phyloP scores from a whole-genome alignment of 1,140 invertebrate species.

The Goniozus legneri region DNA sequence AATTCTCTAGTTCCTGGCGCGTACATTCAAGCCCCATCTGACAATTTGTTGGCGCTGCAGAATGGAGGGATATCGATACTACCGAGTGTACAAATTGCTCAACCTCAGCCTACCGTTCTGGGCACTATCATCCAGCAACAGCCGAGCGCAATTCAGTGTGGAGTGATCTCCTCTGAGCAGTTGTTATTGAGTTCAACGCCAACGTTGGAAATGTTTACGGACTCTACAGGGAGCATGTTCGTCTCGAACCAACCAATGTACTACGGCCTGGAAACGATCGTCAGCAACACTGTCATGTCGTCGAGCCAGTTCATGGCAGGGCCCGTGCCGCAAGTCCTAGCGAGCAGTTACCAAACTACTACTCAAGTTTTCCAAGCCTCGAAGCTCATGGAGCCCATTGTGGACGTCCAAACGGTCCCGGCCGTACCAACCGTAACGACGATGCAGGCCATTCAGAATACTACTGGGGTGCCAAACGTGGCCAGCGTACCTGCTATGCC shows the following conservation, averaged over 20 bases:
- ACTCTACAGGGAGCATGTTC: conserved; percentile 67
- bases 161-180: conserved; percentile 57
- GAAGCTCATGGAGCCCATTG: conserved; percentile 71
- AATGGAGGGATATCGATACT: conserved; percentile 62
- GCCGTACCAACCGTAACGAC: conserved; percentile 19
- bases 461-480: conserved; percentile 6
- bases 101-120: conserved; percentile 55
- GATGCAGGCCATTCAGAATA: neutral
- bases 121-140: conserved; percentile 65
- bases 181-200: conserved; percentile 64
- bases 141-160: conserved; percentile 55
- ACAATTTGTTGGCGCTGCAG: conserved; percentile 58
- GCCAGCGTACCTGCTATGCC: conserved; percentile 17
- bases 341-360: conserved; percentile 76
- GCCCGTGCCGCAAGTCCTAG: conserved; percentile 70
- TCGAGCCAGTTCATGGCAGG: conserved; percentile 77
- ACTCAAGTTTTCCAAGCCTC: conserved; percentile 80
- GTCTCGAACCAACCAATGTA: conserved; percentile 71
- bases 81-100: conserved; percentile 55
- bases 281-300: conserved; percentile 81
- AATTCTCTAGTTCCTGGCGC: conserved; percentile 60
- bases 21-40: conserved; percentile 62
- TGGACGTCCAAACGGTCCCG: conserved; percentile 63
- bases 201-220: conserved; percentile 67
- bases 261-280: conserved; percentile 77